These are phyloP conservation scores for Alviniconcha marisindica DNA, from an alignment of 1,140 invertebrate genomes.

Conservation along the genomic window DNA sequence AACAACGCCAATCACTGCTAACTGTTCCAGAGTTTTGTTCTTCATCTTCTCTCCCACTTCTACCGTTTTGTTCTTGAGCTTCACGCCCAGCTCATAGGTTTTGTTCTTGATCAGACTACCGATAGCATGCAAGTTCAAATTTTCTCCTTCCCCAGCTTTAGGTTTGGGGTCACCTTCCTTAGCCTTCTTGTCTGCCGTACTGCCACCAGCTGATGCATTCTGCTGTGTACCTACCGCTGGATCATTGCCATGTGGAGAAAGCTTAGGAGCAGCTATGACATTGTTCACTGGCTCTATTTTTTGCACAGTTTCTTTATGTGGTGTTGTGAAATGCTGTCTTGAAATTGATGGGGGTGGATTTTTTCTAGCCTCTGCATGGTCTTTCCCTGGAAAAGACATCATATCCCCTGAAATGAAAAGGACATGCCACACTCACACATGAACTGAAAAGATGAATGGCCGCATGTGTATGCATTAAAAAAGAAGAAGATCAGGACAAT, in stretches of 20 bases:
- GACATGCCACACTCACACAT: too few relatives aligned
- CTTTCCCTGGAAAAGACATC: conserved; percentile 12
- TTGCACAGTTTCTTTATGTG: background rate
- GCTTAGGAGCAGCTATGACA: conserved; percentile 26
- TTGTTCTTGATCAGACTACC: conserved; percentile 51
- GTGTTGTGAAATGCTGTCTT: conserved; percentile 7
- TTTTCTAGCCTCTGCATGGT: too few relatives aligned
- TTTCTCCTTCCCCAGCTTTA: background rate
- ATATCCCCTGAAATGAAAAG: conserved; percentile 14
- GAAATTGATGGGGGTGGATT: background rate
- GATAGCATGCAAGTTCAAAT: conserved; percentile 41
- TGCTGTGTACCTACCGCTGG: background rate
- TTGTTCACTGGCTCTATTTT: background rate
- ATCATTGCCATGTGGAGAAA: background rate
- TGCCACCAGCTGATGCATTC: background rate
- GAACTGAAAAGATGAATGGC: too few relatives aligned
- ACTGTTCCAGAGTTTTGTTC: conserved; percentile 70
- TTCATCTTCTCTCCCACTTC: conserved; percentile 61
- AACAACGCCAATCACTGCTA: conserved; percentile 62
- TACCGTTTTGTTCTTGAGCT: conserved; percentile 62
- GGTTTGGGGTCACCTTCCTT: background rate
- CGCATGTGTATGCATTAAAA: too few relatives aligned
- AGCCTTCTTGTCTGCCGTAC: background rate
- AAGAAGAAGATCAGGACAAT: too few relatives aligned
- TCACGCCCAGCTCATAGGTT: conserved; percentile 57